Evolutionary conservation across 2,888 invertebrate genomes (phyloP), one percentile per base, ranked within the genome.

Genomic region (Callinectes sapidus): DNA sequence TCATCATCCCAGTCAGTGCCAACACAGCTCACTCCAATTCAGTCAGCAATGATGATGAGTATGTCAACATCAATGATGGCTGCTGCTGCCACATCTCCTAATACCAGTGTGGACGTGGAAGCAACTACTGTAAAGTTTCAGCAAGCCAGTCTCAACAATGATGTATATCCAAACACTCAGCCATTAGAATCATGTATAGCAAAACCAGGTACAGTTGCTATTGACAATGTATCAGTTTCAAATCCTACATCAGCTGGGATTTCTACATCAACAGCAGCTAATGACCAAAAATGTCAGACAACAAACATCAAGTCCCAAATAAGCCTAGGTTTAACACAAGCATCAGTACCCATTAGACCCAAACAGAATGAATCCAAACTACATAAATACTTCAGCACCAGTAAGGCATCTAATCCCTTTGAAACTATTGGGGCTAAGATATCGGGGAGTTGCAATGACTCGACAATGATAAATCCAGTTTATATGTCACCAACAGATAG

Each of bases 401-500:
- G 66, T 54, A 93, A 93, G 55, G 90, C 89, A 28, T 18, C 93
- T 61, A 90, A 91, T 89, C 93, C 93, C n/a, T 93, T 93, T 91
- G 93, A 93, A 81, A 91, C 42, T 23, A 91, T 93, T 61, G 89
- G 54, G 23, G n/a, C 32, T 77, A 86, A 89, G 28, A 61, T 91
- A 39, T 39, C 90, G 32, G 91, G 89, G 61, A 71, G 87, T 86
- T 66, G 61, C 32, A 90, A 85, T 87, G 91, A 93, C 54, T 93
- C 93, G 35, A 89, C 93, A 89, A 93, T 93, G 93, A 93, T 93
- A 39, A 93, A 93, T 86, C 93, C 93, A 28, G 93, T 91, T 18
- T 93, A 93, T 42, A 93, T 94, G 93, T 94, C 92, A 39, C 93
- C 93, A 77, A 91, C 94, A n/a, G 94, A 92, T 54, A 71, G 66